These are phyloP conservation scores for Enteromius anoplus DNA, from an alignment of 2,797 vertebrate genomes.

Conservation along the genomic window DNA sequence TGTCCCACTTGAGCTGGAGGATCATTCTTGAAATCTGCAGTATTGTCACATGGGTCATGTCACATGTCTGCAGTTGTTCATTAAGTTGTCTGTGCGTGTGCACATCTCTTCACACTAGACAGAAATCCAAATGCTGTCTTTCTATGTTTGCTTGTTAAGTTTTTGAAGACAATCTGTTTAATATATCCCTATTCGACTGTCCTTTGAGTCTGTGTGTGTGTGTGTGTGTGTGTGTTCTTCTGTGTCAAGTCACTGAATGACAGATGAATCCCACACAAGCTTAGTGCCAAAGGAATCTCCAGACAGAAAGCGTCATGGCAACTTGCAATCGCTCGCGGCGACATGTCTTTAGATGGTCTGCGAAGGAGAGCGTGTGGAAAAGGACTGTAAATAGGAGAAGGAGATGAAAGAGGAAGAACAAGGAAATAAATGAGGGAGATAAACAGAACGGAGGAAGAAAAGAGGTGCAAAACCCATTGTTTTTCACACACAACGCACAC, in stretches of 20 bases:
- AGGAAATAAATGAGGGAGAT: constrained; percentile 42
- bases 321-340: constrained; percentile 55
- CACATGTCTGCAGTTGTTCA: constrained; percentile 14
- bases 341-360: constrained; percentile 59
- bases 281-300: constrained; percentile 30
- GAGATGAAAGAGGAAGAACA: not conserved
- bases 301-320: constrained; percentile 63
- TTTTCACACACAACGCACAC: constrained; percentile 57
- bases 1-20: not conserved
- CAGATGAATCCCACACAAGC: constrained; percentile 48
- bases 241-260: constrained; percentile 55
- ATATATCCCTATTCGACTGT: constrained; percentile 7
- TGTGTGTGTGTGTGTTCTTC: constrained; percentile 19
- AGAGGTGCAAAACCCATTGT: constrained; percentile 66
- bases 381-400: not conserved
- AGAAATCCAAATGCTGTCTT: constrained; percentile 7
- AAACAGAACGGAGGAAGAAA: constrained; percentile 35
- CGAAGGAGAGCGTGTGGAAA: not conserved
- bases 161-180: constrained; percentile 16
- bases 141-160: constrained; percentile 7
- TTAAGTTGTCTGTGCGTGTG: constrained; percentile 5
- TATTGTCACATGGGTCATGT: constrained; percentile 1
- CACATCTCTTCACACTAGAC: constrained; percentile 5
- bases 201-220: not conserved
- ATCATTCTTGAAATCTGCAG: not conserved